Evolutionary conservation across 2,888 invertebrate genomes (phyloP), one percentile per base, ranked within the genome.

Genomic region (Aricia artaxerxes): DNA sequence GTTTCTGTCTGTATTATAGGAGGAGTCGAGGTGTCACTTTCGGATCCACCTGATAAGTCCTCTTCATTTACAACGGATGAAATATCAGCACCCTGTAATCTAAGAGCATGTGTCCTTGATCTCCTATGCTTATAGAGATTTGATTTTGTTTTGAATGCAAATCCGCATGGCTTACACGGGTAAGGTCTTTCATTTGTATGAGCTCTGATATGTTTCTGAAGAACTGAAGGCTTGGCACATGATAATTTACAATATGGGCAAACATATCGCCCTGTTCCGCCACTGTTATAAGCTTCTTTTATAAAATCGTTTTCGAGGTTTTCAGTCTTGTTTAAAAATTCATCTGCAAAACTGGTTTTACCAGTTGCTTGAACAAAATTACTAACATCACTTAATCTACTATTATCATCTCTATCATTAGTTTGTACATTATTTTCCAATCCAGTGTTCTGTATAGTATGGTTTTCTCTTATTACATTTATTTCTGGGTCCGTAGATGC

Each of bases 181-280:
- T 97, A 98, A 80, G 98, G 98, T 85, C 98, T 95, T 92, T 98
- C 98, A 89, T 98, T 98, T 75, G 98, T 98, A 91, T 98, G 98
- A 81, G 98, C 98, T 87, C 98, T 96, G 90, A 98, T 97, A 95
- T 98, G 98, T 95, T 98, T 98, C 91, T 98, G 97, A 82, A 98
- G 95, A 83, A 98, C 98, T 89, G 98, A 98, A 80, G 98, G 98
- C 92, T 98, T 98, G 86, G 98, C 97, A 95, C 98, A 98, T 83
- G 96, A 96, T 88, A 98, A 94, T 90, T 97, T 97, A 95, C 98
- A 98, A 90, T 97, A 98, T 13, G 97, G 97, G 89, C 98, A 98
- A 83, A 97, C 96, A 92, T 98, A 97, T 84, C 97, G 97, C 78
- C 97, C 97, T 84, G 90, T 85, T 85, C 88, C 90, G 86, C 91